Evolutionary conservation across 2,888 invertebrate species (phyloP).

Genomic region (Trichopria drosophilae): DNA sequence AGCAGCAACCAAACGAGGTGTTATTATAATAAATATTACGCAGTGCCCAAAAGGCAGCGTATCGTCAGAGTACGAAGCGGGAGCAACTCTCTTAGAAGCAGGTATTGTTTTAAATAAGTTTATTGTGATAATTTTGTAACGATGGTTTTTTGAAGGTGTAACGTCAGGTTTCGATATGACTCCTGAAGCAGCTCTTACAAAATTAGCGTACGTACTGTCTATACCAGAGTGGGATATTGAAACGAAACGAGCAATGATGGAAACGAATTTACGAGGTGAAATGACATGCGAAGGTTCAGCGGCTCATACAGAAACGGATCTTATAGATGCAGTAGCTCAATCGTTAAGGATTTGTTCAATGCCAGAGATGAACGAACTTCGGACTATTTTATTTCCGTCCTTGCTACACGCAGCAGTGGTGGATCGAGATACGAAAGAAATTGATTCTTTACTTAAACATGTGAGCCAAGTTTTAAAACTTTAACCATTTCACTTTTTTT

Average conservation of each 20-base stretch:
- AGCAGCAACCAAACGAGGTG: constrained; percentile 73
- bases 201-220: constrained; percentile 85
- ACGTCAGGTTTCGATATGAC: constrained; percentile 87
- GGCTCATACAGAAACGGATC: constrained; percentile 58
- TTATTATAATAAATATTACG: constrained; percentile 88
- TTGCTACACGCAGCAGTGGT: constrained; percentile 69
- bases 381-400: constrained; percentile 69
- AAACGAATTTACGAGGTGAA: constrained; percentile 78
- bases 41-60: constrained; percentile 88
- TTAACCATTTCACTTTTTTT: not conserved
- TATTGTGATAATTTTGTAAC: not conserved
- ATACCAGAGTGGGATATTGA: constrained; percentile 70
- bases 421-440: constrained; percentile 61
- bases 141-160: constrained; percentile 64
- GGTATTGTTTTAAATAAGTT: constrained; percentile 38
- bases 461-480: constrained; percentile 42
- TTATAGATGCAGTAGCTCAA: constrained; percentile 66
- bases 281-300: constrained; percentile 63
- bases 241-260: constrained; percentile 75
- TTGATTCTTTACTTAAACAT: constrained; percentile 57
- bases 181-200: constrained; percentile 89
- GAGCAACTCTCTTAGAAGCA: constrained; percentile 60
- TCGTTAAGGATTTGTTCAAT: constrained; percentile 63
- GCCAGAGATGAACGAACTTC: constrained; percentile 63
- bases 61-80: constrained; percentile 79